Evolutionary conservation across 2,113 vertebrate species (phyloP).

Genomic region (Mormyrus lacerda): DNA sequence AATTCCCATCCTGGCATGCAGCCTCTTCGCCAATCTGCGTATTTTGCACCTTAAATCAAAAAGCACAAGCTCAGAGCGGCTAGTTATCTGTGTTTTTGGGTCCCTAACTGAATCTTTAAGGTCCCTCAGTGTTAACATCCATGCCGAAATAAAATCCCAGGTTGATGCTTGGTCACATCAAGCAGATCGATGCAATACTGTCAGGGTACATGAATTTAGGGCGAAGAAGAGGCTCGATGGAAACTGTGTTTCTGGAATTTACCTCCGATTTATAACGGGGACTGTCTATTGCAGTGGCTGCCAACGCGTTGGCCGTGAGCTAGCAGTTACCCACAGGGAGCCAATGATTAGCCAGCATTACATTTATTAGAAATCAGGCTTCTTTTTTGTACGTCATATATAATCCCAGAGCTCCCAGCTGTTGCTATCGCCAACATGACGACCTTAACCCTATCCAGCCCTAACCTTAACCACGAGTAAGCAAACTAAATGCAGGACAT

Average conservation of each 20-base stretch:
- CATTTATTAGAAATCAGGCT: not conserved
- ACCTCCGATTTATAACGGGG: not conserved
- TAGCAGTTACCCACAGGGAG: not conserved
- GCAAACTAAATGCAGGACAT: too few species aligned
- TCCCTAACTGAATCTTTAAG: not conserved
- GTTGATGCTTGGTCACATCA: not conserved
- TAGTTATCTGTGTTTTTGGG: not conserved
- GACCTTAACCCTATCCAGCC: too few species aligned
- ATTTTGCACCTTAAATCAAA: not conserved
- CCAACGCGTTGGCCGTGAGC: not conserved
- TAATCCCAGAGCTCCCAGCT: not conserved
- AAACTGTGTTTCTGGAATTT: not conserved
- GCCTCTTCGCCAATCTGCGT: not conserved
- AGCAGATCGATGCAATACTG: not conserved
- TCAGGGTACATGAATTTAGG: not conserved
- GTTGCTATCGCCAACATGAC: not conserved
- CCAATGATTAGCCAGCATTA: not conserved
- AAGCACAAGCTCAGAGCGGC: not conserved
- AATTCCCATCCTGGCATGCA: not conserved
- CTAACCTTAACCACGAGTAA: too few species aligned
- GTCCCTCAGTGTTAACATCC: not conserved
- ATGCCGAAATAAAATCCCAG: not conserved
- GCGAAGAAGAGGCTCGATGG: not conserved
- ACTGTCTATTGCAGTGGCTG: not conserved
- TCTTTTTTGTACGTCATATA: not conserved